Base-by-base conservation (phyloP, 2,888 invertebrate species). In the Oegoconia quadripuncta region DNA sequence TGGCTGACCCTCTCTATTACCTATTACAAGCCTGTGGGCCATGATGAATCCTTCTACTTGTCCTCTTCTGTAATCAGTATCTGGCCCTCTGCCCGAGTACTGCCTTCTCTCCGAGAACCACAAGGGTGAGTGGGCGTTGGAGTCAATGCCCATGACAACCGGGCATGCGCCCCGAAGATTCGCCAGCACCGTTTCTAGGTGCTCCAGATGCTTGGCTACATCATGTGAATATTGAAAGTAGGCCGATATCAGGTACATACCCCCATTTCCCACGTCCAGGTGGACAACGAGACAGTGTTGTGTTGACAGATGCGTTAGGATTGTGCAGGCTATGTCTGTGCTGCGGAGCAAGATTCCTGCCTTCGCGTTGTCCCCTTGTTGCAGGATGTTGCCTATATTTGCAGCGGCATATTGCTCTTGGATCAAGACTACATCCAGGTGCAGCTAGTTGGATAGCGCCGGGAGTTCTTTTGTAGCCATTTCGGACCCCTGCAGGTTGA, bases 141-240 rank as follows among this genome's bases (percentile, higher is more conserved):
- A 16, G 37, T 49, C 46, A 2, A 44, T 16, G 0, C 38, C 39
- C 0, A 46, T 25, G 0, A 44, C 1, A 0, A 39, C 11, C 2
- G 7, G 17, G 1, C 4, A 7, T 0, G 41, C 34, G 1, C 11
- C 6, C n/a, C n/a, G n/a, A 0, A 44, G 16, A 0, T n/a, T 4
- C 1, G 20, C 13, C n/a, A 46, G 17, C 2, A 39, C 39, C 2
- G 1, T 0, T 0, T 26, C 33, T 1, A 44, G 15, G n/a, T 35
- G 39, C 8, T 28, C 9, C 3, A 38, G 11, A 14, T 41, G 48
- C 0, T 11, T 17, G 2, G 28, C 41, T 0, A 49, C 37, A 5
- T 28, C 31, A 3, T 48, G 38, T 0, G 30, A 5, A 12, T 44
- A 54, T 9, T 56, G 44, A 6, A 39, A 50, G 11, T 54, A 54